A percentile compares a stretch with the other conserved stretches of the same genome.
Evolutionary conservation across 2,113 vertebrate genomes (phyloP).

Genomic region (Ceyx margarethae): DNA sequence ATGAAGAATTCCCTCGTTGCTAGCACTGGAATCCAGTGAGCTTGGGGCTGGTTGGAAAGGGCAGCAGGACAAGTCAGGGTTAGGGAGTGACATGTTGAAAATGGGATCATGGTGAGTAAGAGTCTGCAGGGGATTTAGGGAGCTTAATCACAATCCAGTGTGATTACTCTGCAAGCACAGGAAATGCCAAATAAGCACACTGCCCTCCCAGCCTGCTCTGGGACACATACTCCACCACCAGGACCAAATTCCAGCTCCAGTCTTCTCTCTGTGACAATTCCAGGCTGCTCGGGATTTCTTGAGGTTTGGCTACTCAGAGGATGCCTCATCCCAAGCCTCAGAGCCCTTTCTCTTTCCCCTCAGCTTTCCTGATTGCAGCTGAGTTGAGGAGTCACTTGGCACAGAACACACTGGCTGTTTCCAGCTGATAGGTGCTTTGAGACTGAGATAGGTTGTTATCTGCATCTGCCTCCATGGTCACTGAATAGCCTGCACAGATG

Average conservation of each 20-base stretch:
- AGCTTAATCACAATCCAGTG: constrained; percentile 45
- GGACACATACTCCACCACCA: not conserved
- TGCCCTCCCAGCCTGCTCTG: not conserved
- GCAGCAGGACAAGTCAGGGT: not conserved
- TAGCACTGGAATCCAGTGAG: not conserved
- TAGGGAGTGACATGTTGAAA: not conserved
- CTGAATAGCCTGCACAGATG: not conserved
- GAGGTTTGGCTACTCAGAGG: not conserved
- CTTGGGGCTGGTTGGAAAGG: not conserved
- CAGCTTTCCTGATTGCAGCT: not conserved
- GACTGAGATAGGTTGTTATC: not conserved
- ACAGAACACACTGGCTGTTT: not conserved
- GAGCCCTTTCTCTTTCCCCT: not conserved
- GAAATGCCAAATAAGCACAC: constrained; percentile 48
- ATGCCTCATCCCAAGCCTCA: not conserved
- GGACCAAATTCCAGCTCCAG: not conserved
- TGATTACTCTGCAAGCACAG: constrained; percentile 39
- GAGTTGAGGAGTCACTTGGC: not conserved
- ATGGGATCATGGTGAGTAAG: constrained; percentile 45
- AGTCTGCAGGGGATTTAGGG: constrained; percentile 55
- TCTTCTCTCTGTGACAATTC: not conserved
- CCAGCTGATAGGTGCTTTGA: not conserved
- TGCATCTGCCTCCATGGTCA: fast-evolving
- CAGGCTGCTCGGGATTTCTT: not conserved
- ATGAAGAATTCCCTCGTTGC: not conserved